A percentile compares a stretch with the other conserved stretches of the same genome.
phyloP scores from a whole-genome alignment of 2,113 vertebrate genomes.

The Spermophilus dauricus region DNA sequence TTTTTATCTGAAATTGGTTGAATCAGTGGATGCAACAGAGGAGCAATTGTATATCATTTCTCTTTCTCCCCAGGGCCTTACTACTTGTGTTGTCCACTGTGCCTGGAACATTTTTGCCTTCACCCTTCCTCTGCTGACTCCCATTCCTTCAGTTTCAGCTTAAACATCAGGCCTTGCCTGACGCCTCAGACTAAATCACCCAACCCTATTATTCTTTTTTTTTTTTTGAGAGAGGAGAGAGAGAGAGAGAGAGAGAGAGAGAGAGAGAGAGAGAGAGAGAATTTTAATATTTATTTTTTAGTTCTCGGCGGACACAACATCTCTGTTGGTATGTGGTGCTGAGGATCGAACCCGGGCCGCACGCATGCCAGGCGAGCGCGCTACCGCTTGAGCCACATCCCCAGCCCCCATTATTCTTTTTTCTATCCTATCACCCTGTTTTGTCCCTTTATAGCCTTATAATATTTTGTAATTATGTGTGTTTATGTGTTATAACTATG shows the following conservation, averaged over 20 bases:
- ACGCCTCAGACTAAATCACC: slow-evolving; percentile 13
- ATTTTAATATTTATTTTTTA: too few relatives aligned
- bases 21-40: neutral
- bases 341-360: too few relatives aligned
- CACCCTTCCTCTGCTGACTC: slow-evolving; percentile 16
- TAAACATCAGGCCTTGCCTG: slow-evolving; percentile 20
- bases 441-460: slow-evolving; percentile 32
- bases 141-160: slow-evolving; percentile 26
- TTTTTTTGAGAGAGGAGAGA: too few relatives aligned
- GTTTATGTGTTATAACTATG: slow-evolving; percentile 21
- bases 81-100: neutral
- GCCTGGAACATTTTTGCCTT: neutral
- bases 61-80: slow-evolving; percentile 4
- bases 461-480: slow-evolving; percentile 59
- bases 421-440: slow-evolving; percentile 10
- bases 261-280: too few relatives aligned
- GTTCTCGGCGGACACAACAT: too few relatives aligned
- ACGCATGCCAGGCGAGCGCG: too few relatives aligned
- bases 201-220: slow-evolving; percentile 6
- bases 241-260: too few relatives aligned
- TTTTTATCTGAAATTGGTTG: neutral
- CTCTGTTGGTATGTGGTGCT: too few relatives aligned
- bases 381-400: too few relatives aligned
- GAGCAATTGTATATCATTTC: neutral
- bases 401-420: slow-evolving; percentile 34